A percentile compares a stretch with the other conserved stretches of the same genome.
phyloP scores from a whole-genome alignment of 2,888 invertebrate species.

The Endotricha flammealis region DNA sequence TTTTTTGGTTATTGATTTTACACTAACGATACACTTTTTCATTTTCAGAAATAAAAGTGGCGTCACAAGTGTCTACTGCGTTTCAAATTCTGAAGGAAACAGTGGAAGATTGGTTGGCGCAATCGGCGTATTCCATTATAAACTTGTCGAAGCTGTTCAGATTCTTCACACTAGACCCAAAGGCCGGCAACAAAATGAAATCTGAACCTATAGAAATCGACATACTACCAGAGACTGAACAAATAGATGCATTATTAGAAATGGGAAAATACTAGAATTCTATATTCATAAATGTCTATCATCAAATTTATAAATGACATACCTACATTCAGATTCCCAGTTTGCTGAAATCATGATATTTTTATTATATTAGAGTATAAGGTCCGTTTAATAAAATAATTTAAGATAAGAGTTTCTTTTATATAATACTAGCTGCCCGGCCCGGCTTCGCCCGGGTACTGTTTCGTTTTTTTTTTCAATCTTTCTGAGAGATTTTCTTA shows the following conservation, averaged over 20 bases:
- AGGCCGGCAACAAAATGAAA: slow-evolving; percentile 40
- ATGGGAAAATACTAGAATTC: slow-evolving; percentile 48
- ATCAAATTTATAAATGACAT: too few species aligned
- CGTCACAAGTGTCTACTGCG: slow-evolving; percentile 71
- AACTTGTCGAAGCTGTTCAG: slow-evolving; percentile 78
- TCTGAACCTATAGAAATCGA: slow-evolving; percentile 60
- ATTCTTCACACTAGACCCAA: slow-evolving; percentile 58
- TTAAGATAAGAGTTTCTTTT: too few species aligned
- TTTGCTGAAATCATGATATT: too few species aligned
- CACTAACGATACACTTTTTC: slow-evolving; percentile 12
- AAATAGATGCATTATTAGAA: slow-evolving; percentile 67
- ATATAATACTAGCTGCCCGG: too few species aligned
- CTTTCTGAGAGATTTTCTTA: too few species aligned
- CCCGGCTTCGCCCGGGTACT: too few species aligned
- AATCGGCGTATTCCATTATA: slow-evolving; percentile 83
- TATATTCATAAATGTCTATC: not conserved
- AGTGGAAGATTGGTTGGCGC: slow-evolving; percentile 81
- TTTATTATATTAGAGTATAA: too few species aligned
- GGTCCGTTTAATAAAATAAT: too few species aligned
- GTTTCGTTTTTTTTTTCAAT: too few species aligned
- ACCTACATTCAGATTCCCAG: too few species aligned
- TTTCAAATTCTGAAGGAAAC: slow-evolving; percentile 82
- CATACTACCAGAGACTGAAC: slow-evolving; percentile 66
- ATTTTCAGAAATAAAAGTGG: slow-evolving; percentile 71
- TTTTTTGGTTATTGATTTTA: not conserved